Evolutionary conservation across 2,888 invertebrate species (phyloP).

Genomic region (Leptarthrus brevirostris): DNA sequence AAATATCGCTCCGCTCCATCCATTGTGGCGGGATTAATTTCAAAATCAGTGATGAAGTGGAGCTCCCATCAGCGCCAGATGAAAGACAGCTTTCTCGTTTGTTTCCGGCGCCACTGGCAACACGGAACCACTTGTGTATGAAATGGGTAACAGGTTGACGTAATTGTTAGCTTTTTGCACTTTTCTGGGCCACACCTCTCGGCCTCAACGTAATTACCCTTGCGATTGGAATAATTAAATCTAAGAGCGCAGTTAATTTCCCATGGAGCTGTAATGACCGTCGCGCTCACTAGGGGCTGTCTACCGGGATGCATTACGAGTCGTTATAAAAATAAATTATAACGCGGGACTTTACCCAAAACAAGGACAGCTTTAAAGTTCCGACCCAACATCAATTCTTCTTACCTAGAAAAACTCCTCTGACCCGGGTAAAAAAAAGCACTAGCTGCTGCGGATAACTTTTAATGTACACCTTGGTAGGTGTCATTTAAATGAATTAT

Average conservation of each 20-base stretch:
- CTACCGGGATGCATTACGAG: constrained; percentile 35
- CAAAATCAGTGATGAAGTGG: constrained; percentile 47
- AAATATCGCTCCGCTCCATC: constrained; percentile 26
- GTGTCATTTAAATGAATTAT: constrained; percentile 51
- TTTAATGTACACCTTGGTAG: constrained; percentile 50
- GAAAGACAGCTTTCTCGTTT: constrained; percentile 34
- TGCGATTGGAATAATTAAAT: constrained; percentile 42
- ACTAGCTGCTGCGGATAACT: constrained; percentile 47
- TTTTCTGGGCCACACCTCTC: constrained; percentile 18
- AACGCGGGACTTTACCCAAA: neutral
- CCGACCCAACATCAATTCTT: neutral
- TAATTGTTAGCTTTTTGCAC: constrained; percentile 15
- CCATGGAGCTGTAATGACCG: constrained; percentile 21
- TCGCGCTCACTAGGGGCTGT: neutral
- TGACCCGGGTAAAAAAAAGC: constrained; percentile 11
- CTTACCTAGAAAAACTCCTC: neutral
- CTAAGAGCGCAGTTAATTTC: constrained; percentile 38
- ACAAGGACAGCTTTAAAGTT: neutral
- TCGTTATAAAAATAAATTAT: constrained; percentile 39
- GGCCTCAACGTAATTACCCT: constrained; percentile 20
- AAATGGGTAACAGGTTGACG: constrained; percentile 42
- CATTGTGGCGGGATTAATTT: constrained; percentile 45
- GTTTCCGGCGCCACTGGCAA: neutral
- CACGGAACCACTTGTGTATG: constrained; percentile 7
- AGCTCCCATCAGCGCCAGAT: constrained; percentile 37